Percentiles rank a stretch among this genome's conserved stretches.
Conservation (phyloP, 2,797 vertebrate species). For the Aratinga solstitialis region DNA sequence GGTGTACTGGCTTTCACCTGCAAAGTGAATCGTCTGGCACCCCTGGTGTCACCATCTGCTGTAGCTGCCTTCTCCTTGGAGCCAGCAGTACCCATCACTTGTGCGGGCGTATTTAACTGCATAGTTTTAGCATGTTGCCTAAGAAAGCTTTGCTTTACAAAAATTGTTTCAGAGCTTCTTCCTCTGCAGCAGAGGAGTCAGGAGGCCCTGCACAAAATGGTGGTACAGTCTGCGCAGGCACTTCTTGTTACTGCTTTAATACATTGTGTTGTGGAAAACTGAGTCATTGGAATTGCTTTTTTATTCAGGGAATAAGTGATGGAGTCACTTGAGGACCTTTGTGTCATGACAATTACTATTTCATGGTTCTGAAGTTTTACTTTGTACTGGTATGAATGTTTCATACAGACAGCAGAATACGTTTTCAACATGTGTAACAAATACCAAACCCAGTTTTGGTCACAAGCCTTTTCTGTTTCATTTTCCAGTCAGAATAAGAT, state of each 20-base stretch:
- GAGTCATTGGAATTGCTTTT: rapidly evolving
- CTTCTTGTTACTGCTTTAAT: neutral
- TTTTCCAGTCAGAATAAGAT: slow-evolving; percentile 26
- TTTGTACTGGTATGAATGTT: neutral
- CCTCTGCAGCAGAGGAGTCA: neutral
- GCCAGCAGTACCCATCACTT: rapidly evolving
- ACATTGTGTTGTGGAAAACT: neutral
- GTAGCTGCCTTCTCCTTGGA: neutral
- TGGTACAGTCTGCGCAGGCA: rapidly evolving
- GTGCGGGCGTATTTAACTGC: neutral
- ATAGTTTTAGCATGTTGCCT: neutral
- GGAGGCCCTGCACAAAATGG: neutral
- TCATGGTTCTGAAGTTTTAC: neutral
- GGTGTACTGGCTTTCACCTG: neutral
- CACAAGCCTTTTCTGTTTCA: slow-evolving; percentile 26
- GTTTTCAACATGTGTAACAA: neutral
- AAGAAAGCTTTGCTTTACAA: neutral
- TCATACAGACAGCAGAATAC: neutral
- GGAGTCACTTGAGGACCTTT: neutral
- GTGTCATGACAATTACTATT: neutral
- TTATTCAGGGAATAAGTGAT: neutral
- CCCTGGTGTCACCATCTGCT: neutral
- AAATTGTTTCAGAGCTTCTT: neutral
- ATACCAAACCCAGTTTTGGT: neutral
- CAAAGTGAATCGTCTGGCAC: neutral